Evolutionary conservation across 1,140 invertebrate genomes (phyloP).

Genomic region (Elymnias hypermnestra): DNA sequence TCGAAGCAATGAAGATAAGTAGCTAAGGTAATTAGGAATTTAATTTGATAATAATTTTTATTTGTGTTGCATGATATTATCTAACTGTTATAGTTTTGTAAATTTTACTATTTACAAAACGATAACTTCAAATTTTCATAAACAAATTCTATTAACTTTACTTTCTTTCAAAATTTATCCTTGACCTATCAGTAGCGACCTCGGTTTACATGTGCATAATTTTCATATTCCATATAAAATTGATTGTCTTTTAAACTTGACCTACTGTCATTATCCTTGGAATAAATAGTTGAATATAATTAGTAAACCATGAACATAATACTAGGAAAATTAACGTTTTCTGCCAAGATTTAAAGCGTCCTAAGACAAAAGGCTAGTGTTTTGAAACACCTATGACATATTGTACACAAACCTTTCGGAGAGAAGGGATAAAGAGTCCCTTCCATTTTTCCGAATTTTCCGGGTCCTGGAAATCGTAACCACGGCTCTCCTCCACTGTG

Average conservation of each 20-base stretch:
- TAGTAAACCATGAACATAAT: too few species aligned
- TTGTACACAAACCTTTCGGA: slow-evolving; percentile 81
- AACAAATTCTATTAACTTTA: neutral
- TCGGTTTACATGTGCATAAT: neutral
- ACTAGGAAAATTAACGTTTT: too few species aligned
- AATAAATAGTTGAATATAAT: too few species aligned
- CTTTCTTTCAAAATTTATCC: neutral
- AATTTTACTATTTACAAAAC: too few species aligned
- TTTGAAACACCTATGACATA: slow-evolving; percentile 33
- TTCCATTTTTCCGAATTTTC: slow-evolving; percentile 94
- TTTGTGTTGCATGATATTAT: too few species aligned
- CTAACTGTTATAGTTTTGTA: too few species aligned
- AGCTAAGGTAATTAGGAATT: too few species aligned
- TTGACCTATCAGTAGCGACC: neutral
- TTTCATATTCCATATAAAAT: neutral
- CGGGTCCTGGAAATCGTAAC: slow-evolving; percentile 91
- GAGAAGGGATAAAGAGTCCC: slow-evolving; percentile 87
- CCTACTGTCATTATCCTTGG: too few species aligned
- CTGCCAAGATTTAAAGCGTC: too few species aligned
- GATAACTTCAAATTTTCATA: too few species aligned
- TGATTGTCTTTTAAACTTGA: neutral
- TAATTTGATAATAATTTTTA: too few species aligned
- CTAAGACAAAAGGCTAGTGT: slow-evolving; percentile 18
- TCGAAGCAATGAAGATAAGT: too few species aligned
- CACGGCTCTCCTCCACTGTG: slow-evolving; percentile 78